Evolutionary conservation across 2,888 invertebrate genomes (phyloP).

Genomic region (Drosophila nr. medialis): DNA sequence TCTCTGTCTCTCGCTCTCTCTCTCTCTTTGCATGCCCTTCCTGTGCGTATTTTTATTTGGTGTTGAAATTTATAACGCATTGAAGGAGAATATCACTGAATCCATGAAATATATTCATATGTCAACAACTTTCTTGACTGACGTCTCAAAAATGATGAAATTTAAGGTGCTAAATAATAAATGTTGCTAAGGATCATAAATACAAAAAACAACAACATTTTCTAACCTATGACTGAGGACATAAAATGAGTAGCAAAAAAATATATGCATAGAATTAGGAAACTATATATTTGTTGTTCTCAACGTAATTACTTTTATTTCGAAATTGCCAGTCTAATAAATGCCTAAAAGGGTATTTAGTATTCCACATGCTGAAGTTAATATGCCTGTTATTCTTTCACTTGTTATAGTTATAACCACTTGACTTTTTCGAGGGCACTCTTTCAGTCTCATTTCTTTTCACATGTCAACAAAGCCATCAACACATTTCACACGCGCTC

Average conservation of each 20-base stretch:
- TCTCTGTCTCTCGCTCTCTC: neutral
- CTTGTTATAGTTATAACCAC: slow-evolving; percentile 63
- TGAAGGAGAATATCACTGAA: neutral
- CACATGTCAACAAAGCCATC: slow-evolving; percentile 71
- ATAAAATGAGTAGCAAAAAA: neutral
- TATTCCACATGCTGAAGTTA: neutral
- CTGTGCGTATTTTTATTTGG: neutral
- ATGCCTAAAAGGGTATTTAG: neutral
- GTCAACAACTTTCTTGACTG: neutral
- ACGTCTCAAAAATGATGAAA: neutral
- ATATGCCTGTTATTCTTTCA: neutral
- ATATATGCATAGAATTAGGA: neutral
- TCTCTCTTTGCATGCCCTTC: neutral
- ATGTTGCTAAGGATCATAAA: neutral
- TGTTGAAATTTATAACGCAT: neutral
- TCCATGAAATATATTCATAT: neutral
- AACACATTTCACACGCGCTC: slow-evolving; percentile 62
- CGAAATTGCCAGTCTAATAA: neutral
- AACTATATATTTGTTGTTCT: neutral
- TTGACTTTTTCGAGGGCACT: slow-evolving; percentile 51
- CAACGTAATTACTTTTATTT: neutral
- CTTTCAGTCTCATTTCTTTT: slow-evolving; percentile 61
- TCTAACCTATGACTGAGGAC: neutral
- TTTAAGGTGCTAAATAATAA: neutral
- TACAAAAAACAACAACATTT: neutral